Percentiles rank a stretch among this genome's conserved stretches.
These are phyloP conservation scores for Orchesella flavescens DNA, from an alignment of 2,888 invertebrate genomes.

Conservation along the genomic window DNA sequence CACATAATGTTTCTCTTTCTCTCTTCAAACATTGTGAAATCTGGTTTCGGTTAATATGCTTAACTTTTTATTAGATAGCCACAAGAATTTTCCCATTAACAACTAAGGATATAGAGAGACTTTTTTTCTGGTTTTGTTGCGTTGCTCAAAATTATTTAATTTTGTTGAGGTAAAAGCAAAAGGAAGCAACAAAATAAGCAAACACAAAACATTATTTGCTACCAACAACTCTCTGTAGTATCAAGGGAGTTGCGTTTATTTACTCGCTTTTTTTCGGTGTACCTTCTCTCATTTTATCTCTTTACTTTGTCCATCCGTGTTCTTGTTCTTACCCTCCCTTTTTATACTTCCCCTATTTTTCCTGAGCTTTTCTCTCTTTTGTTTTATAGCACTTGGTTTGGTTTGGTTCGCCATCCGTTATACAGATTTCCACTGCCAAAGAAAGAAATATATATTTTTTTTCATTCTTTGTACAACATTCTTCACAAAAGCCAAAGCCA, in stretches of 20 bases:
- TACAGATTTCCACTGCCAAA: background rate
- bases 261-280: conserved; percentile 29
- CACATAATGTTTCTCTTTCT: too few species aligned
- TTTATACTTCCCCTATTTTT: conserved; percentile 13
- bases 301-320: background rate
- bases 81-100: conserved; percentile 6
- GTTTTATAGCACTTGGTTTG: background rate
- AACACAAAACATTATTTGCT: background rate
- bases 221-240: conserved; percentile 18
- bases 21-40: background rate
- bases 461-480: background rate
- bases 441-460: background rate
- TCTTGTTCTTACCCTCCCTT: background rate
- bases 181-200: conserved; percentile 41
- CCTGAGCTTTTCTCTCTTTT: background rate
- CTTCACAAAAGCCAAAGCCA: background rate
- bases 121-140: background rate
- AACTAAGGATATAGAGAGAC: background rate
- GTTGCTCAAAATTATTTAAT: conserved; percentile 17
- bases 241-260: conserved; percentile 45
- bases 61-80: conserved; percentile 25
- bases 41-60: conserved; percentile 22
- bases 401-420: background rate
- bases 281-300: conserved; percentile 11
- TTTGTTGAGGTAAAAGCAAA: conserved; percentile 20